Conservation (phyloP, 2,797 vertebrate genomes). For the Hoplostethus mediterraneus region DNA sequence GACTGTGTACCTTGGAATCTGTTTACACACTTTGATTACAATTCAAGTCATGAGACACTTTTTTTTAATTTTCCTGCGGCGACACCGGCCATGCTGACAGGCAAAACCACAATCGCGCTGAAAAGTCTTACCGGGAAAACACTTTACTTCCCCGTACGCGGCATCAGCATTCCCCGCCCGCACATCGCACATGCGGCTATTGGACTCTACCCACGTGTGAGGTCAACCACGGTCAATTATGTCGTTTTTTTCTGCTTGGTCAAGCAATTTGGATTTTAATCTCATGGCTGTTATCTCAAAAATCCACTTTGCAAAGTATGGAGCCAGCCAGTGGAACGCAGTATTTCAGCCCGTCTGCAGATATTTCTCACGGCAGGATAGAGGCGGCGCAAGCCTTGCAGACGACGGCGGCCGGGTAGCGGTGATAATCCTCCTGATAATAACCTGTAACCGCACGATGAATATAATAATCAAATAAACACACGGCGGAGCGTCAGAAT, state of each 20-base stretch:
- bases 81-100: no score
- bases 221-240: constrained; percentile 68
- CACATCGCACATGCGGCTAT: constrained; percentile 41
- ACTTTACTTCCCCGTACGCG: constrained; percentile 26
- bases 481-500: constrained; percentile 36
- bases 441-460: constrained; percentile 15
- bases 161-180: background rate
- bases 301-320: constrained; percentile 61
- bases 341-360: constrained; percentile 13
- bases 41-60: background rate
- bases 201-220: constrained; percentile 42
- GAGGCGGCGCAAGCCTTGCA: constrained; percentile 20
- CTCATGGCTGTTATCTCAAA: constrained; percentile 69
- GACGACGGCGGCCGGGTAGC: constrained; percentile 1
- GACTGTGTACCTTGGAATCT: background rate
- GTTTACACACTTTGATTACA: background rate
- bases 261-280: constrained; percentile 76
- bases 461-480: constrained; percentile 25
- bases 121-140: constrained; percentile 8
- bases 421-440: constrained; percentile 43
- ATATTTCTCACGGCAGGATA: constrained; percentile 16
- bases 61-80: no score
- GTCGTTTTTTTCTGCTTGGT: constrained; percentile 69
- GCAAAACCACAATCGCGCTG: background rate
- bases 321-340: constrained; percentile 36